phyloP scores from a whole-genome alignment of 2,797 vertebrate genomes.

The Pelochelys cantorii region DNA sequence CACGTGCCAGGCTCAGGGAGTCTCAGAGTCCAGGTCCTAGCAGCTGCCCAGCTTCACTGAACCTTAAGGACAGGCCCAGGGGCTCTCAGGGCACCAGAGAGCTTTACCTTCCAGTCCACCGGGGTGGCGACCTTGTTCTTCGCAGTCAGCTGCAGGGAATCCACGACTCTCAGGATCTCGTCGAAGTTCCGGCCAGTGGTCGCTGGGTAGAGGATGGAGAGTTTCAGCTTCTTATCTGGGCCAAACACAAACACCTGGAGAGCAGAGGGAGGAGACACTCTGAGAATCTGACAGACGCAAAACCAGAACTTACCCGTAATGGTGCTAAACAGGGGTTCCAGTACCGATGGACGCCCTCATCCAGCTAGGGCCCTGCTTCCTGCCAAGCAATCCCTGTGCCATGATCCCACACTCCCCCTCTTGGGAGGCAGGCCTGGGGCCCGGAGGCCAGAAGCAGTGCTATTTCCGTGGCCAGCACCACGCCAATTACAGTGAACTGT shows the following conservation, averaged over 20 bases:
- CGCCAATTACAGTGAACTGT: neutral
- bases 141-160: conserved; percentile 95
- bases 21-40: neutral
- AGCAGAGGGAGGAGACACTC: neutral
- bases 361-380: neutral
- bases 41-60: neutral
- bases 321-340: neutral
- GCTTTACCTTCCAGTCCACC: conserved; percentile 95
- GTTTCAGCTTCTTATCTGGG: conserved; percentile 96
- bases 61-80: neutral
- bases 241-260: conserved; percentile 93
- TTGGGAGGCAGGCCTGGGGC: neutral
- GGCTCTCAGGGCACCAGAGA: neutral
- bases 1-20: neutral
- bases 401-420: neutral
- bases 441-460: neutral
- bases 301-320: neutral
- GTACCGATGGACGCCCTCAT: neutral
- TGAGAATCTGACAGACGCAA: neutral
- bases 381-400: neutral
- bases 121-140: conserved; percentile 94
- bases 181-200: conserved; percentile 97
- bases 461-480: neutral
- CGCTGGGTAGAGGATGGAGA: conserved; percentile 97
- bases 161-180: conserved; percentile 92